Percentiles rank a stretch among this genome's conserved stretches.
Evolutionary conservation across 2,113 vertebrate genomes (phyloP).

Genomic region (Tauraco erythrolophus): DNA sequence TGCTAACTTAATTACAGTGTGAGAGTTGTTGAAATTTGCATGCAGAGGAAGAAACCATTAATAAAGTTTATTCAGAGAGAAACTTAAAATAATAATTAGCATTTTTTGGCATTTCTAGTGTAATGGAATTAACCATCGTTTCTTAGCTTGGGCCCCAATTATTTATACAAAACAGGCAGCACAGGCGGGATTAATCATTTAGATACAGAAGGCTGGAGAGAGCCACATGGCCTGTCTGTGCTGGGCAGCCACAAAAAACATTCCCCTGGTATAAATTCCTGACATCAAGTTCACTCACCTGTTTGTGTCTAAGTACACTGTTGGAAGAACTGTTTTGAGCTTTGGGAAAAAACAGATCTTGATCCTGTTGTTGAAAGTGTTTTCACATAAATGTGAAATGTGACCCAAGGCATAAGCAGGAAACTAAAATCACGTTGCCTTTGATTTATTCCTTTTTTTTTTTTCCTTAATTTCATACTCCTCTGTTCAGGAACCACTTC

Average conservation of each 20-base stretch:
- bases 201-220: background rate
- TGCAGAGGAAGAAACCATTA: constrained; percentile 50
- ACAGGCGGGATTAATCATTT: background rate
- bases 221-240: background rate
- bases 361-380: background rate
- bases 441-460: background rate
- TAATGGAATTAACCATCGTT: background rate
- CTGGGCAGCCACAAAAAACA: background rate
- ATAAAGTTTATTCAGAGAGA: constrained; percentile 64
- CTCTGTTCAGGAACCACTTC: background rate
- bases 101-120: constrained; percentile 3
- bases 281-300: background rate
- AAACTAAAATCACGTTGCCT: background rate
- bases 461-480: background rate
- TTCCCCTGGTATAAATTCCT: background rate
- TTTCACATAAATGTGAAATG: background rate
- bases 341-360: background rate
- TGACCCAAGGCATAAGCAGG: background rate
- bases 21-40: constrained; percentile 53
- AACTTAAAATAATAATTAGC: constrained; percentile 65
- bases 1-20: constrained; percentile 75
- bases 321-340: background rate
- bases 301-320: no score
- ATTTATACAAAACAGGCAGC: background rate
- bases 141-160: background rate